These are phyloP conservation scores for Rhineura floridana DNA, from an alignment of 2,113 vertebrate genomes.

Conservation along the genomic window DNA sequence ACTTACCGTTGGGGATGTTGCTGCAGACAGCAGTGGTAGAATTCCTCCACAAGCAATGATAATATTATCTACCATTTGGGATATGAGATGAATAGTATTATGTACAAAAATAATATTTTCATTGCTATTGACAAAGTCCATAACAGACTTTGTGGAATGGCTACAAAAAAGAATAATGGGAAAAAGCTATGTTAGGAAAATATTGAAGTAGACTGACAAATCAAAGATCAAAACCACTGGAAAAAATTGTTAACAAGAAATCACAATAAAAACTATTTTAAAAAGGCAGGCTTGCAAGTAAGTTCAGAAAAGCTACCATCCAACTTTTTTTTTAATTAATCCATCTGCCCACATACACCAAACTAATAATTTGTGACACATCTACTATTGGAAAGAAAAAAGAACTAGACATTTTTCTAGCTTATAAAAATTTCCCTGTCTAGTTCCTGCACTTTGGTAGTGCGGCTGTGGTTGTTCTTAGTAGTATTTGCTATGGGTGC, in stretches of 20 bases:
- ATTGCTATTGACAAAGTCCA: constrained; percentile 99
- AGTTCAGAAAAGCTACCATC: not conserved
- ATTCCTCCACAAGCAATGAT: constrained; percentile 99
- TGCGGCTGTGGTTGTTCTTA: no score
- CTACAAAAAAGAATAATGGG: constrained; percentile 74
- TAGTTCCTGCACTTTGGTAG: no score
- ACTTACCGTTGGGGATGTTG: constrained; percentile 97
- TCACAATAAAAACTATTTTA: not conserved
- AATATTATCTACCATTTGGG: constrained; percentile 99
- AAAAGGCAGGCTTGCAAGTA: not conserved
- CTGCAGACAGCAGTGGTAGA: constrained; percentile 95
- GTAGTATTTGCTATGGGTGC: no score
- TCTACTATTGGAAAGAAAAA: not conserved
- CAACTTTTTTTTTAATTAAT: not conserved
- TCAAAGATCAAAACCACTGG: not conserved
- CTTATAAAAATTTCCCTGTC: not conserved
- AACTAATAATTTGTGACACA: not conserved
- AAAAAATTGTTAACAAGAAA: not conserved
- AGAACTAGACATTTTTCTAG: not conserved
- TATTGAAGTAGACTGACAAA: not conserved
- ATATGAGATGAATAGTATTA: constrained; percentile 99
- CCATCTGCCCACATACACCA: not conserved
- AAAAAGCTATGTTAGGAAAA: constrained; percentile 33
- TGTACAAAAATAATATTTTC: constrained; percentile 99
- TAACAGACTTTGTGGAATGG: constrained; percentile 98